Percentiles rank a stretch among this genome's conserved stretches.
Evolutionary conservation across 2,797 vertebrate species (phyloP).

Genomic region (Triplophysa bombifrons): DNA sequence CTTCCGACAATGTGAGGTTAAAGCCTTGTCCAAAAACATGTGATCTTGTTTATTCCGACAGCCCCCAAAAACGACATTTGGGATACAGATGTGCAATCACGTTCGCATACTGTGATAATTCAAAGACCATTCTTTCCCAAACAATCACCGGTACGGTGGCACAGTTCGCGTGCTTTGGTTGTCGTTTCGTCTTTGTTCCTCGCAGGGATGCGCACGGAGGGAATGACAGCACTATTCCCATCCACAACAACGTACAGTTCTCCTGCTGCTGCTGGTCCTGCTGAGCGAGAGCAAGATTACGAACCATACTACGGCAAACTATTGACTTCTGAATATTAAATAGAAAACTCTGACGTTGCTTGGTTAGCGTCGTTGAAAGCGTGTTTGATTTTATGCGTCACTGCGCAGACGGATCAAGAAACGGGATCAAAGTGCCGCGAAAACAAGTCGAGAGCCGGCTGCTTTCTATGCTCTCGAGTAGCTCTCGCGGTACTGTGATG

Average conservation of each 20-base stretch:
- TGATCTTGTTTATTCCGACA: neutral
- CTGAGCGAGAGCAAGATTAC: constrained; percentile 15
- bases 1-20: neutral
- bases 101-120: neutral
- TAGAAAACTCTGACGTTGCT: neutral
- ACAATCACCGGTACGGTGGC: neutral
- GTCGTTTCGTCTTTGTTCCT: constrained; percentile 24
- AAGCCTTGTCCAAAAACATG: neutral
- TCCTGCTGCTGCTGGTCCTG: neutral
- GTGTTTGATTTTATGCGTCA: too few relatives aligned
- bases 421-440: too few relatives aligned
- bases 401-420: too few relatives aligned
- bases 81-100: constrained; percentile 33
- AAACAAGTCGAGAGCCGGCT: too few relatives aligned
- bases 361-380: neutral
- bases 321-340: constrained; percentile 30
- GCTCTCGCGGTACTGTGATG: neutral
- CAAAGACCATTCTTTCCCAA: neutral
- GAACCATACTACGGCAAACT: constrained; percentile 31
- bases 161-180: constrained; percentile 1
- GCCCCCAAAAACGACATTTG: neutral
- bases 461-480: too few relatives aligned
- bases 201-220: constrained; percentile 6
- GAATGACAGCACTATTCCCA: constrained; percentile 27
- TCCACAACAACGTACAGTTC: constrained; percentile 39